phyloP scores from a whole-genome alignment of 2,797 vertebrate genomes.

The Sandelia bainsii region DNA sequence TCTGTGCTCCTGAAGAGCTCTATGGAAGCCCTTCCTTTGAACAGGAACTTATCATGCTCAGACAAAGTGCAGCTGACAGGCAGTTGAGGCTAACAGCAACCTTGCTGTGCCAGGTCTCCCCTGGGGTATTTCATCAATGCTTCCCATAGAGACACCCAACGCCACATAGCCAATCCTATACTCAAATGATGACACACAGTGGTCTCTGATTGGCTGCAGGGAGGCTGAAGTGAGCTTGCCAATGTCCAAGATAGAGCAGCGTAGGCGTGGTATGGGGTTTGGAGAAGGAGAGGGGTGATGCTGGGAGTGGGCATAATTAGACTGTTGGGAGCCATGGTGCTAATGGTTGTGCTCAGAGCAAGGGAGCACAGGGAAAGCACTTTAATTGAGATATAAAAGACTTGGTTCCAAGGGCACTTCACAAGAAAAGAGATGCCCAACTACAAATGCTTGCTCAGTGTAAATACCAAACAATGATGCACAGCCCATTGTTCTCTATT shows the following conservation, averaged over 20 bases:
- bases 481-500: constrained; percentile 49
- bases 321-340: constrained; percentile 83
- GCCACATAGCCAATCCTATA: constrained; percentile 59
- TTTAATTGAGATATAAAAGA: constrained; percentile 86
- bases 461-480: constrained; percentile 69
- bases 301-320: constrained; percentile 81
- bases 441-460: constrained; percentile 68
- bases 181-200: constrained; percentile 61
- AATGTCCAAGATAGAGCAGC: constrained; percentile 68
- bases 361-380: constrained; percentile 78
- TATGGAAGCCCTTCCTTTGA: constrained; percentile 39
- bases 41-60: constrained; percentile 70
- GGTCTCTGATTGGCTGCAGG: constrained; percentile 73
- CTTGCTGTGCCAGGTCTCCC: constrained; percentile 63
- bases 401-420: constrained; percentile 82
- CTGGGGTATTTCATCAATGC: constrained; percentile 75
- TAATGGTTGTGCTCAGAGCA: constrained; percentile 78
- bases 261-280: constrained; percentile 61
- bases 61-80: constrained; percentile 71
- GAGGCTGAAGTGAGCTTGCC: constrained; percentile 73
- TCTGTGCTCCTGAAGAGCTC: constrained; percentile 34
- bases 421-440: constrained; percentile 72
- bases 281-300: constrained; percentile 35
- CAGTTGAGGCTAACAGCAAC: constrained; percentile 70
- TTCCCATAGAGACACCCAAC: constrained; percentile 65